These are phyloP conservation scores for Silurus lanzhouensis DNA, from an alignment of 2,797 vertebrate species.

Conservation along the genomic window DNA sequence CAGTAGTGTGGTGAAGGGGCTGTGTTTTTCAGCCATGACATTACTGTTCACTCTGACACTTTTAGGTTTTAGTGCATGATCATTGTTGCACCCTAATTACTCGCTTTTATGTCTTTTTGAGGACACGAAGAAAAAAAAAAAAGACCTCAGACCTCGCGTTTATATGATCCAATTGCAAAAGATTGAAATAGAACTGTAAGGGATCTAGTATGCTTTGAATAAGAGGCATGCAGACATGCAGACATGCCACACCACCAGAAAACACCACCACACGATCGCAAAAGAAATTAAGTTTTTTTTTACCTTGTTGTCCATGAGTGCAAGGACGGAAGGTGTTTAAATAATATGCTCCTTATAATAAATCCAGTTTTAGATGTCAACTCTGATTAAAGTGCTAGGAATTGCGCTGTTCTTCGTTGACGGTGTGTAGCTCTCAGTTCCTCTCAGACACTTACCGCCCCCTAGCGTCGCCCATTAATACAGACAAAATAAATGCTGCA, in stretches of 20 bases:
- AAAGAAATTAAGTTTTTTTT: background rate
- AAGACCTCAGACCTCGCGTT: background rate
- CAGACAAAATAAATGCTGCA: background rate
- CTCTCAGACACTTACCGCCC: background rate
- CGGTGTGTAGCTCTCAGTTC: background rate
- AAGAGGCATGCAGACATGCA: background rate
- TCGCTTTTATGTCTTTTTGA: background rate
- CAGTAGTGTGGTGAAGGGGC: too few relatives aligned
- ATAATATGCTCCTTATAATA: background rate
- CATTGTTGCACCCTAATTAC: background rate
- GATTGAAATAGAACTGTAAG: background rate
- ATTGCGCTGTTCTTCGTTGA: conserved; percentile 12
- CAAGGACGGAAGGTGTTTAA: background rate
- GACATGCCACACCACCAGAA: background rate
- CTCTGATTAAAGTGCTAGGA: conserved; percentile 12
- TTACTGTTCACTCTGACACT: background rate
- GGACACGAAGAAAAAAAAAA: too few relatives aligned
- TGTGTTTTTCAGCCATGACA: background rate
- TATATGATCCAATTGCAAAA: background rate
- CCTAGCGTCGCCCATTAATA: background rate
- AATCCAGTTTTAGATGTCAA: background rate
- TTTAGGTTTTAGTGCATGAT: background rate
- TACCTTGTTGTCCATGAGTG: conserved; percentile 44
- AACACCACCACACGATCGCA: background rate
- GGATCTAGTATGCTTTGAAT: background rate